Percentiles rank a stretch among this genome's conserved stretches.
phyloP scores from a whole-genome alignment of 2,113 vertebrate genomes.

The Turdus rufiventris region DNA sequence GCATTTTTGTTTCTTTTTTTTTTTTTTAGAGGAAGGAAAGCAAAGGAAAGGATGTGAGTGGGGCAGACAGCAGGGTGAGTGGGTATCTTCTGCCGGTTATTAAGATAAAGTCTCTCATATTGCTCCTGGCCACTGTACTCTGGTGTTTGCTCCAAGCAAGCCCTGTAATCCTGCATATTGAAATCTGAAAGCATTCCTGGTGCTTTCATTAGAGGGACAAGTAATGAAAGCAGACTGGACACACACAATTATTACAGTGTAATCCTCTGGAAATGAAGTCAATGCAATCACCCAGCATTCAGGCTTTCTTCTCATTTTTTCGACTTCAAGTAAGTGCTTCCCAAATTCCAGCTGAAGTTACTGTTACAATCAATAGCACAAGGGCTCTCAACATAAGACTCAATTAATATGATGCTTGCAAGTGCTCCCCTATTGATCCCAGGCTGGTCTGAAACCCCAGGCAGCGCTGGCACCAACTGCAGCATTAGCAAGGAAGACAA shows the following conservation, averaged over 20 bases:
- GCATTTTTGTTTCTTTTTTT: constrained; percentile 13
- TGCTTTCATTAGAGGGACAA: constrained; percentile 28
- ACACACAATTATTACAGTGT: constrained; percentile 55
- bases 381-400: constrained; percentile 39
- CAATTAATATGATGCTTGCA: constrained; percentile 37
- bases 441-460: constrained; percentile 13
- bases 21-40: neutral
- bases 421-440: constrained; percentile 50
- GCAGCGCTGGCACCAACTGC: neutral
- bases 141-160: neutral
- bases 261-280: constrained; percentile 62
- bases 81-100: neutral
- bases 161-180: neutral
- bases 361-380: constrained; percentile 52
- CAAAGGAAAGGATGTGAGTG: constrained; percentile 13
- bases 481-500: neutral
- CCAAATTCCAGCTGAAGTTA: constrained; percentile 61
- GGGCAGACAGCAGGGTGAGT: constrained; percentile 13
- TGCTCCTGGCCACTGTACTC: neutral
- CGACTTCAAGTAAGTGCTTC: constrained; percentile 57
- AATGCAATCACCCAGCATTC: constrained; percentile 35
- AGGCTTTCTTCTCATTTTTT: constrained; percentile 54
- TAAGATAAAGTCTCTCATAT: constrained; percentile 15
- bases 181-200: constrained; percentile 22
- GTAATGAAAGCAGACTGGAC: constrained; percentile 45